Conservation (phyloP, 2,113 vertebrate genomes). For the Ceuthmochares aereus region DNA sequence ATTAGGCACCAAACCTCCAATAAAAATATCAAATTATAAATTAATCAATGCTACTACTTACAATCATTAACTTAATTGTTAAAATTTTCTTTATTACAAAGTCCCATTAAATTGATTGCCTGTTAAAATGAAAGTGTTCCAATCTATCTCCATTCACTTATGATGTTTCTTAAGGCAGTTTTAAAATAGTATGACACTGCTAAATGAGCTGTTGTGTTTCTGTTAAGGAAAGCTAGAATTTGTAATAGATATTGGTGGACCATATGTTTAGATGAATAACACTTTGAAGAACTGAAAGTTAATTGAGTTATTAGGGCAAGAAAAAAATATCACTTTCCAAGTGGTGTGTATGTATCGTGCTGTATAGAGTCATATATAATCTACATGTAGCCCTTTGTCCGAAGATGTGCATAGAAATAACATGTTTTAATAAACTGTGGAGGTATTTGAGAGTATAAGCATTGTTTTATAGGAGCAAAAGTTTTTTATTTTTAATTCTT, state of each 20-base stretch:
- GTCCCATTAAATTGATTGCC: constrained; percentile 50
- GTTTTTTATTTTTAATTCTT: not conserved
- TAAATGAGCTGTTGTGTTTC: not conserved
- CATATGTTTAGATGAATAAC: not conserved
- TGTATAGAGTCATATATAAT: not conserved
- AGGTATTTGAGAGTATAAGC: constrained; percentile 78
- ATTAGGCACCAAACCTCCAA: not conserved
- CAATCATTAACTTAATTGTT: not conserved
- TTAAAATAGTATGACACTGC: not conserved
- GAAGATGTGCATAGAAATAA: constrained; percentile 45
- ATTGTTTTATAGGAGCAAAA: not conserved
- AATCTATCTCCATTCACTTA: constrained; percentile 40
- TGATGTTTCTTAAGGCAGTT: constrained; percentile 29
- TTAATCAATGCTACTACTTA: constrained; percentile 4
- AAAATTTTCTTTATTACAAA: not conserved
- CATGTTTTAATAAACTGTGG: constrained; percentile 76
- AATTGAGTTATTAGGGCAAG: not conserved
- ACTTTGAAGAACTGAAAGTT: not conserved
- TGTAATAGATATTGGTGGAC: not conserved
- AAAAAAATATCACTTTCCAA: not conserved
- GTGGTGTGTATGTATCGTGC: not conserved
- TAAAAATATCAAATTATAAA: constrained; percentile 4
- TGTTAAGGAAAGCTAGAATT: constrained; percentile 12
- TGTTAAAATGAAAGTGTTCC: constrained; percentile 41
- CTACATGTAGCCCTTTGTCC: not conserved